Base-by-base conservation (phyloP, 2,113 vertebrate genomes). In the Gavialis gangeticus region DNA sequence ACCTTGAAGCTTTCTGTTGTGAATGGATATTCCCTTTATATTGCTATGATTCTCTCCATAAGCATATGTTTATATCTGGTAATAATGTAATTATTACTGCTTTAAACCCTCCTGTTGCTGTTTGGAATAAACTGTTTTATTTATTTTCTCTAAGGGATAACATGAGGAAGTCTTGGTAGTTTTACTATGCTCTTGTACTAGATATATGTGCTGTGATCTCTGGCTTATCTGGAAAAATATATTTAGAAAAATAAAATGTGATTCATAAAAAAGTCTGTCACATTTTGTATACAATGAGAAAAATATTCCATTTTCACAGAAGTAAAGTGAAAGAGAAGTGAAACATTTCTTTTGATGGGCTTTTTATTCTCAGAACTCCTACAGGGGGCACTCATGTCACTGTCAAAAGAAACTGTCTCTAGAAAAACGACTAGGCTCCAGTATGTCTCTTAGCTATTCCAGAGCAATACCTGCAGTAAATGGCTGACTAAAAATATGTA, bases 371-470 rank as follows among this genome's bases (percentile, higher is more conserved):
- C 54, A 25, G 19, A 81, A 25, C 57, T 91, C 77, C 85, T 88
- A 94, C 56, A 95, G 91, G 30, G 77, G 92, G 82, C 93, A 88
- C 88, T 93, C 34, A 64, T 75, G 92, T 84, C 57, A 64, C 58
- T 86, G 75, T 30, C 69, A 91, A 94, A 94, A 77, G 18, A 75
- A 79, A 76, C 18, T 71, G 19, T 24, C 54, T 16, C 60, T 24
- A 84, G 18, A 75, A 77, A 56, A 25, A 57, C 11, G 1, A 15
- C 15, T 27, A 34, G n/a, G 30, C 28, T 71, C 64, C 25, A 37
- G 75, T n/a, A 77, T 94, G 67, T 21, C 76, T 93, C 92, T 30
- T 37, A 84, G 57, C n/a, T 79, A 30, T 62, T 87, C 63, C 69
- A 57, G 5, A 58, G 63, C 13, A 78, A 75, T 14, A 81, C 54